These are phyloP conservation scores for Diadegma fenestrale DNA, from an alignment of 2,888 invertebrate genomes.

Conservation along the genomic window DNA sequence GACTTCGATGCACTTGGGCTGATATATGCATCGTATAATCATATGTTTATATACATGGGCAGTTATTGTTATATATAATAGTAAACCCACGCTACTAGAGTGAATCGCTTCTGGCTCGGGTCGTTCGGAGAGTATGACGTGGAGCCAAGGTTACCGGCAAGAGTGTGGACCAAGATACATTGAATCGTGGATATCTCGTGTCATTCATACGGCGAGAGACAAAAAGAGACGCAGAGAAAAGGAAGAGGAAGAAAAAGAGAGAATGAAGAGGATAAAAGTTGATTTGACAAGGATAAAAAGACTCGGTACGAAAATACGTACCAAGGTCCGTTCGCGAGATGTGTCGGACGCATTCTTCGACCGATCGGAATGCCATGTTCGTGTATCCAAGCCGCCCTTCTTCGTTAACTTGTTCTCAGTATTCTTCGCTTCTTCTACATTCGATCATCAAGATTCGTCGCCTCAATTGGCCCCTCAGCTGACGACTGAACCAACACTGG, in stretches of 20 bases:
- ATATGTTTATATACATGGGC: background rate
- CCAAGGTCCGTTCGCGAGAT: constrained; percentile 71
- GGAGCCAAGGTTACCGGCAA: constrained; percentile 50
- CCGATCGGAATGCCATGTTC: constrained; percentile 68
- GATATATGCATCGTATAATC: background rate
- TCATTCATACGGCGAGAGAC: constrained; percentile 38
- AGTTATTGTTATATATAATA: constrained; percentile 29
- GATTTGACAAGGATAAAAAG: constrained; percentile 47
- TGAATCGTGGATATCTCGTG: constrained; percentile 49
- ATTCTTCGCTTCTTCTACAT: constrained; percentile 2
- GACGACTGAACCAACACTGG: background rate
- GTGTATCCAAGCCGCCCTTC: constrained; percentile 30
- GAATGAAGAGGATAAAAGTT: background rate
- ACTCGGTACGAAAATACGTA: constrained; percentile 71
- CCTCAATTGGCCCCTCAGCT: constrained; percentile 41
- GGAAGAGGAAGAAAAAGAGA: background rate
- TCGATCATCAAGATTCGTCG: constrained; percentile 34
- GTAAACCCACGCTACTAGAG: constrained; percentile 22
- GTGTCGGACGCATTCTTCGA: constrained; percentile 68
- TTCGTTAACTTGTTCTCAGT: background rate
- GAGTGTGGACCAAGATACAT: constrained; percentile 32
- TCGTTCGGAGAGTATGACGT: constrained; percentile 44
- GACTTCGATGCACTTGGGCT: constrained; percentile 42
- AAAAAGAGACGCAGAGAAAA: constrained; percentile 3
- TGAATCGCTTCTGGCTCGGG: constrained; percentile 47